A percentile compares a stretch with the other conserved stretches of the same genome.
phyloP scores from a whole-genome alignment of 2,797 vertebrate genomes.

The Catharus ustulatus region DNA sequence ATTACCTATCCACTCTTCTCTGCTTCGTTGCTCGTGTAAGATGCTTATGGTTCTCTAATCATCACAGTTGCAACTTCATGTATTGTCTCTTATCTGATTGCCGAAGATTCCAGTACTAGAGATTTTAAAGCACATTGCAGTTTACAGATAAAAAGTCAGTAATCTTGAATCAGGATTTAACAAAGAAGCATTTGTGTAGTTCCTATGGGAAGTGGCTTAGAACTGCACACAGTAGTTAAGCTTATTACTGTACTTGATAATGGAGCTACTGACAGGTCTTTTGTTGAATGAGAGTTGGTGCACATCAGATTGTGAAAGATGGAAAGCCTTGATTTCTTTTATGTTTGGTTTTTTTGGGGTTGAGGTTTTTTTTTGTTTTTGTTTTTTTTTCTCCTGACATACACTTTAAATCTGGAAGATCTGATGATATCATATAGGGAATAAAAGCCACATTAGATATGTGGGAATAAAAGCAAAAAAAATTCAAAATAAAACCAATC shows the following conservation, averaged over 20 bases:
- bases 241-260: conserved; percentile 50
- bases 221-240: conserved; percentile 42
- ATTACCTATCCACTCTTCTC: background rate
- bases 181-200: conserved; percentile 27
- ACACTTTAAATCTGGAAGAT: background rate
- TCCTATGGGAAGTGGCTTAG: conserved; percentile 52
- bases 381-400: background rate
- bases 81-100: conserved; percentile 9
- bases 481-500: conserved; percentile 19
- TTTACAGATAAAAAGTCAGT: conserved; percentile 4
- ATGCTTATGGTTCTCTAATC: background rate
- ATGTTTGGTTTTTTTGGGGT: no score
- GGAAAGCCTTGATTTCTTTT: background rate
- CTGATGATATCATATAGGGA: conserved; percentile 1
- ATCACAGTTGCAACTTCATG: background rate
- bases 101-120: background rate
- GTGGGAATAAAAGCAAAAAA: conserved; percentile 16
- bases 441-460: conserved; percentile 29
- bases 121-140: background rate
- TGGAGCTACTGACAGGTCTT: conserved; percentile 39
- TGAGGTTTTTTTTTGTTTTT: no score
- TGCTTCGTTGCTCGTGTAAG: background rate
- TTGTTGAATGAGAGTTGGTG: conserved; percentile 8
- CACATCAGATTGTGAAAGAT: conserved; percentile 24
- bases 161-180: conserved; percentile 34